A percentile compares a stretch with the other conserved stretches of the same genome.
Conservation (phyloP, 35 echinoderm and acorn worm genomes). For the Anneissia japonica region DNA sequence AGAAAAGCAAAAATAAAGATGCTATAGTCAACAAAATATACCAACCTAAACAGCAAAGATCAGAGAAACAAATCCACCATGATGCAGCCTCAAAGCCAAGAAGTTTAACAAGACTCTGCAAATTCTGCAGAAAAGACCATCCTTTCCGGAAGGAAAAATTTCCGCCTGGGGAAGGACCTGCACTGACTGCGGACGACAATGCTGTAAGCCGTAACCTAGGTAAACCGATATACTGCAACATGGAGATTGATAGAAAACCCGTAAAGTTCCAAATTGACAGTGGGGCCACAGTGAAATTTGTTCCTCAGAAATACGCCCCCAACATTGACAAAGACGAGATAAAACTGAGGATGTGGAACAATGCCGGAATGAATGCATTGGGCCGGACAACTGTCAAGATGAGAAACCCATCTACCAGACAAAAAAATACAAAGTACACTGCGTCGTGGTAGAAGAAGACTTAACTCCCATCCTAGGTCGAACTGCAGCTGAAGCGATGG, state of each 20-base stretch:
- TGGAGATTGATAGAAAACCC: slow-evolving; percentile 11
- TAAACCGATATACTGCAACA: not conserved
- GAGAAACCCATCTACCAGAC: not conserved
- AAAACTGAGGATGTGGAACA: slow-evolving; percentile 22
- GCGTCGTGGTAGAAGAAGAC: slow-evolving; percentile 12
- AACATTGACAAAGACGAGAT: not conserved
- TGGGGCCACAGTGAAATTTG: too few relatives aligned
- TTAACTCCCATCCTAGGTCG: not conserved
- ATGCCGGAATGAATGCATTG: not conserved
- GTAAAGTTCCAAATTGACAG: too few relatives aligned
- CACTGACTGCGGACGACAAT: too few relatives aligned
- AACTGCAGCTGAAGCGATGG: not conserved
- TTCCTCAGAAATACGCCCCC: not conserved
- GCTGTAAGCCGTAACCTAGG: too few relatives aligned
- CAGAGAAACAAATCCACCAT: too few relatives aligned
- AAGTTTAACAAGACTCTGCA: too few relatives aligned
- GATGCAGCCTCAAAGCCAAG: too few relatives aligned
- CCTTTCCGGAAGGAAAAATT: too few relatives aligned
- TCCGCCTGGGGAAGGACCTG: too few relatives aligned
- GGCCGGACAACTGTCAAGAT: not conserved
- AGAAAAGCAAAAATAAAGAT: slow-evolving; percentile 24
- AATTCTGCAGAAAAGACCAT: too few relatives aligned
- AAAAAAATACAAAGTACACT: slow-evolving; percentile 31
- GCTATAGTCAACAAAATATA: too few relatives aligned
- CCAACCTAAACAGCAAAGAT: too few relatives aligned